These are phyloP conservation scores for Drosophila azteca DNA, from an alignment of 1,140 invertebrate species.

Conservation along the genomic window DNA sequence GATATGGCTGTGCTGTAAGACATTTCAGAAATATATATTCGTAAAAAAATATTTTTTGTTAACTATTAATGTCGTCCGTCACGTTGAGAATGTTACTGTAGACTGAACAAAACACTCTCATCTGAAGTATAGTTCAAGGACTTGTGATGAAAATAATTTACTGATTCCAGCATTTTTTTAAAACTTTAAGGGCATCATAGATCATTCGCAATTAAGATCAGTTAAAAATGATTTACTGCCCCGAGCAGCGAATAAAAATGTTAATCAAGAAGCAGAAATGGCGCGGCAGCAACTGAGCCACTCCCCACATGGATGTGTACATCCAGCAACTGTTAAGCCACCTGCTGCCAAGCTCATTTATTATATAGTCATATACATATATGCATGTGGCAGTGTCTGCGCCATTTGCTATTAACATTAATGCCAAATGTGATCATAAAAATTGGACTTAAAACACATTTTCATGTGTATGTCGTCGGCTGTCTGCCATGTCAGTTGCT, in stretches of 20 bases:
- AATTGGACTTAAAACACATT: constrained; percentile 51
- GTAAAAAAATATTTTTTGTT: background rate
- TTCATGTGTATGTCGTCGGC: constrained; percentile 26
- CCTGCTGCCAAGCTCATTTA: constrained; percentile 50
- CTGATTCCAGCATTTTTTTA: background rate
- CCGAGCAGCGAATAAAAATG: constrained; percentile 21
- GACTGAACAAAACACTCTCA: too few species aligned
- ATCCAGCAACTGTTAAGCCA: constrained; percentile 43
- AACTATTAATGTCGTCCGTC: too few species aligned
- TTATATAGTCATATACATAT: background rate
- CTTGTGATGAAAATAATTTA: too few species aligned
- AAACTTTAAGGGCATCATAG: constrained; percentile 11
- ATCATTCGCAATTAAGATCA: constrained; percentile 38
- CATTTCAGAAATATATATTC: too few species aligned
- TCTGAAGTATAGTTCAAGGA: too few species aligned
- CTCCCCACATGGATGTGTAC: constrained; percentile 2
- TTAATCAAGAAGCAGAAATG: background rate
- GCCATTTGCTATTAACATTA: constrained; percentile 76
- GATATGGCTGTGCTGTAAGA: too few species aligned
- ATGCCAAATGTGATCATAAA: constrained; percentile 64
- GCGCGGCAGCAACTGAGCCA: background rate
- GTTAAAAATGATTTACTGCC: constrained; percentile 37
- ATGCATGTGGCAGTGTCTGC: constrained; percentile 10
- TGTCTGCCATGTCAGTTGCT: constrained; percentile 56
- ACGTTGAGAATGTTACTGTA: too few species aligned